These are phyloP conservation scores for Anarrhichthys ocellatus DNA, from an alignment of 2,113 vertebrate genomes.

Conservation along the genomic window DNA sequence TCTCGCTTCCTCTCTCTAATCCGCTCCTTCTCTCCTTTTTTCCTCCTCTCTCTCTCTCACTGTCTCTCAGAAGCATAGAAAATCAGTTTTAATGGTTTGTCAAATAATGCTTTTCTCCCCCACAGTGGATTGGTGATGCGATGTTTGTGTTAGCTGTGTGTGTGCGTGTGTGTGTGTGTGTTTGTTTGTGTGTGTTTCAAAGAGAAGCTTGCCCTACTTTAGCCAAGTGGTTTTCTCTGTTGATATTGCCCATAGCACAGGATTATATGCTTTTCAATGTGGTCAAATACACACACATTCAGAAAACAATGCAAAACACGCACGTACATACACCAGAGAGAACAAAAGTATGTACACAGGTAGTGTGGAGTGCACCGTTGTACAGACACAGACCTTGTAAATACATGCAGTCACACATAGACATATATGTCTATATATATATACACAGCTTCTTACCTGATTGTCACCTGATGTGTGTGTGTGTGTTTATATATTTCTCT, in stretches of 20 bases:
- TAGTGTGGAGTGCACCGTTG: neutral
- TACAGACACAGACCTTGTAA: slow-evolving; percentile 17
- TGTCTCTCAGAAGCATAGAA: slow-evolving; percentile 76
- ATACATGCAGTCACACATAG: slow-evolving; percentile 7
- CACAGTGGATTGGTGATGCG: slow-evolving; percentile 72
- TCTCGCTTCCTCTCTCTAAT: slow-evolving; percentile 69
- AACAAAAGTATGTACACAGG: slow-evolving; percentile 12
- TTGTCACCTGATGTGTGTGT: neutral
- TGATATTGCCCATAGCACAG: slow-evolving; percentile 76
- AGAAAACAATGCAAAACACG: slow-evolving; percentile 42
- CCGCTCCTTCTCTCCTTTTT: slow-evolving; percentile 41
- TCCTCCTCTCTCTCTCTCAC: slow-evolving; percentile 35
- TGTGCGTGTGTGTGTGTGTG: slow-evolving; percentile 29
- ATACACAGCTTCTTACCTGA: neutral
- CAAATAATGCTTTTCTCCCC: slow-evolving; percentile 78
- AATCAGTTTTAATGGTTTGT: slow-evolving; percentile 82
- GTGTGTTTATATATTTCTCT: neutral
- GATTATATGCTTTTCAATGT: slow-evolving; percentile 78
- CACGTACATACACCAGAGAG: neutral
- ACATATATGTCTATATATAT: slow-evolving; percentile 17
- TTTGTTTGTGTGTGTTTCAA: slow-evolving; percentile 61
- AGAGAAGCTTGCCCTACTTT: slow-evolving; percentile 81
- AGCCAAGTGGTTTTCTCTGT: slow-evolving; percentile 75
- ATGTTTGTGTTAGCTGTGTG: slow-evolving; percentile 66
- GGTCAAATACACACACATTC: slow-evolving; percentile 61